Percentiles rank a stretch among this genome's conserved stretches.
Conservation (phyloP, 2,888 invertebrate species). For the Pterobdella sp. region DNA sequence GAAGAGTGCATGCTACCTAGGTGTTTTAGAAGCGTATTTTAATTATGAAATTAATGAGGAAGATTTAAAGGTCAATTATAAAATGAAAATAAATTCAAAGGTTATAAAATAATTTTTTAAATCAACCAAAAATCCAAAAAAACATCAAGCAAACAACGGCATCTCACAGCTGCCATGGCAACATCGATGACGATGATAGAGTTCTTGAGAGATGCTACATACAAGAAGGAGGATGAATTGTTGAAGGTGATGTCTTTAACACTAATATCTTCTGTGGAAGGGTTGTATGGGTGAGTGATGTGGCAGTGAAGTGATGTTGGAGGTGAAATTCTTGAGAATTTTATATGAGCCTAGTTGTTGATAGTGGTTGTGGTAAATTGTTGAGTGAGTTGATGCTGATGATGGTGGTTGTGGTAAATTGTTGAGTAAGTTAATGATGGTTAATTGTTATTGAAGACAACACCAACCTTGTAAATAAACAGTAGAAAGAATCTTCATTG, state of each 20-base stretch:
- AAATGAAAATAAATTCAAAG: too few species aligned
- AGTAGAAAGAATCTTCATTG: not conserved
- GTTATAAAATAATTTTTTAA: too few species aligned
- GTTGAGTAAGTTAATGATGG: not conserved
- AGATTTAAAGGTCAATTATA: too few species aligned
- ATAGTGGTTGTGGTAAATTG: not conserved
- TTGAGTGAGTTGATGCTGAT: not conserved
- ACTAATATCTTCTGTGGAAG: conserved; percentile 1
- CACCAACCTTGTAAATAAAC: not conserved
- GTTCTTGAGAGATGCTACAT: not conserved
- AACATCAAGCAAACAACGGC: too few species aligned
- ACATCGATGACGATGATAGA: not conserved
- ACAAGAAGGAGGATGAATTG: not conserved
- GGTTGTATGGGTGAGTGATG: not conserved
- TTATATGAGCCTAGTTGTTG: not conserved
- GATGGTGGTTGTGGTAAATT: not conserved
- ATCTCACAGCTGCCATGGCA: not conserved
- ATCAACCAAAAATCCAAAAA: too few species aligned
- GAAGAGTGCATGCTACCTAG: not conserved
- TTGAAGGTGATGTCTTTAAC: not conserved
- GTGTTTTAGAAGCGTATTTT: not conserved
- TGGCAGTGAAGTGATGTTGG: not conserved
- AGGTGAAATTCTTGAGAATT: not conserved
- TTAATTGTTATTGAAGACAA: not conserved
- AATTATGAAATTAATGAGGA: not conserved